A percentile compares a stretch with the other conserved stretches of the same genome.
Evolutionary conservation across 2,888 invertebrate species (phyloP).

Genomic region (Rotaria magnacalcarata): DNA sequence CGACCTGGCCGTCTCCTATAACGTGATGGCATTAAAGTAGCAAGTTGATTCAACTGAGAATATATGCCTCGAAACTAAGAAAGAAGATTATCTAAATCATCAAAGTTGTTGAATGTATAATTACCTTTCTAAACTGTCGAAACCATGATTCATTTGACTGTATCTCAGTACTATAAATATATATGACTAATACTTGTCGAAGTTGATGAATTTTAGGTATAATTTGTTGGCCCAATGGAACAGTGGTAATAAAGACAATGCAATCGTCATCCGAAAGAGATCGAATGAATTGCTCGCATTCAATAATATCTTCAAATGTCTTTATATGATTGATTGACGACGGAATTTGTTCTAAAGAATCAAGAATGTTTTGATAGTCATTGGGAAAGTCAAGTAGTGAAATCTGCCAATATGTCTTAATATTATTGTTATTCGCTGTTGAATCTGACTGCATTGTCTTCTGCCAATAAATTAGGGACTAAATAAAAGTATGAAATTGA

Average conservation of each 20-base stretch:
- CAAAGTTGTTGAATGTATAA: neutral
- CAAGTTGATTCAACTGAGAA: too few species aligned
- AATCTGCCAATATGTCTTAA: too few species aligned
- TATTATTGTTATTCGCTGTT: too few species aligned
- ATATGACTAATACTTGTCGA: neutral
- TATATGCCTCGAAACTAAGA: too few species aligned
- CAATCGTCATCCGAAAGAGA: neutral
- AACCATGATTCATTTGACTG: neutral
- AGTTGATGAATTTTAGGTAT: neutral
- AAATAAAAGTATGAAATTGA: too few species aligned
- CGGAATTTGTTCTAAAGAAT: neutral
- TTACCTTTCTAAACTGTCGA: neutral
- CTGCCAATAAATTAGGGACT: too few species aligned
- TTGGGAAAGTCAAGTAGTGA: too few species aligned
- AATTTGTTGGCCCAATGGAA: neutral
- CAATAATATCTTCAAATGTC: neutral
- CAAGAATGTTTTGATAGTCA: too few species aligned
- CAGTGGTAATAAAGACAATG: neutral
- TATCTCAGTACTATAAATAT: neutral
- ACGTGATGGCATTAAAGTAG: too few species aligned
- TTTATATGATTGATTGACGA: neutral
- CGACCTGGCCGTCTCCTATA: too few species aligned
- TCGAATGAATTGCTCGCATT: neutral
- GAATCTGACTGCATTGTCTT: too few species aligned
- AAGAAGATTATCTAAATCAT: too few species aligned